Base-by-base conservation (phyloP, 2,888 invertebrate species). In the Pollenia amentaria region DNA sequence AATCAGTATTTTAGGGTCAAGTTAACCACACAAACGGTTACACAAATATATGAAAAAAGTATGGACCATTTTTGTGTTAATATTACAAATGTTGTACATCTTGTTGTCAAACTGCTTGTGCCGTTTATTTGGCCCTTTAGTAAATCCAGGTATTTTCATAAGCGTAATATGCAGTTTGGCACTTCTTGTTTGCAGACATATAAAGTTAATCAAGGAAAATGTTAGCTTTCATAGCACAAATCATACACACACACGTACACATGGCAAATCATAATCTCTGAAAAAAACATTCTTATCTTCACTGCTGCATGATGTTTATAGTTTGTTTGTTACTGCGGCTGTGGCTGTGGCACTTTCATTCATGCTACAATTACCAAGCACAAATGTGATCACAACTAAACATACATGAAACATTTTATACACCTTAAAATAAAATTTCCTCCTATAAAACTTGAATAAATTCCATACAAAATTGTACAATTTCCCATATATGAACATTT, bases 211-310 rank as follows among this genome's bases (percentile, higher is more conserved):
- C 18, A 73, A 18, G 29, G 46, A 60, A 38, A 38, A 16, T 60
- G 21, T 14, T 29, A 60, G 72, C 57, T 16, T 18, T 6, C 14
- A 42, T n/a, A 14, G 29, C 46, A 21, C 21, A 21, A n/a, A 11
- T 18, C 7, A 48, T 40, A 42, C n/a, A 10, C 6, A 40, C 16
- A 62, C 7, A 40, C n/a, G 46, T 21, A 14, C 21, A 70, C 53
- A 70, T 64, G 42, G 18, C 48, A 40, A 60, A 76, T 75, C 75
- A 53, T 76, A 82, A 82, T 75, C 69, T 62, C 16, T 6, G 62
- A 21, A 82, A 21, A 29, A 82, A 76, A 53, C 69, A n/a, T 51
- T 76, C 75, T 82, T 69, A 82, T 82, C 75, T 82, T n/a, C 51
- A 82, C 18, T 51, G 53, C 82, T 69, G 60, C 82, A 82, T 51